These are phyloP conservation scores for Coryphaenoides rupestris DNA, from an alignment of 2,113 vertebrate genomes.

Conservation along the genomic window DNA sequence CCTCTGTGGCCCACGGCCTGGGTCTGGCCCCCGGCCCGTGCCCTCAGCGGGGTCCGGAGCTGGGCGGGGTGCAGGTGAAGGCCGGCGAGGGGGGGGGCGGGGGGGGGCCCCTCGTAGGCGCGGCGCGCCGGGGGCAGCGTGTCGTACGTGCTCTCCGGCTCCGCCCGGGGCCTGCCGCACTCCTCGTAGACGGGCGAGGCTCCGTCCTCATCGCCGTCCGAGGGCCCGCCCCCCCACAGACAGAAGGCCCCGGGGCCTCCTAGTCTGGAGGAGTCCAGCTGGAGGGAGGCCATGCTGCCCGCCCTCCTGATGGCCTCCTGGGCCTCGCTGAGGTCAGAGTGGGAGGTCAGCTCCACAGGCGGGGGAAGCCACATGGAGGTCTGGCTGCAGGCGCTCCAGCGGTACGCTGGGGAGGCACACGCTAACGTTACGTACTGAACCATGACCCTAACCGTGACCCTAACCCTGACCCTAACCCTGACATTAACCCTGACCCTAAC, in stretches of 20 bases:
- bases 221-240: slow-evolving; percentile 54
- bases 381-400: slow-evolving; percentile 88
- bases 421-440: too few relatives aligned
- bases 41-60: slow-evolving; percentile 61
- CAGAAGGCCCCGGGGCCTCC: slow-evolving; percentile 63
- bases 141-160: slow-evolving; percentile 76
- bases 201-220: slow-evolving; percentile 65
- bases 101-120: slow-evolving; percentile 68
- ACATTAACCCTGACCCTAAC: too few relatives aligned
- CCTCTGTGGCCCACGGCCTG: slow-evolving; percentile 49
- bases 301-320: slow-evolving; percentile 51
- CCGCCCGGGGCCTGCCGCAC: slow-evolving; percentile 60
- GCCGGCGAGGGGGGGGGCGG: slow-evolving; percentile 44
- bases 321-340: slow-evolving; percentile 39
- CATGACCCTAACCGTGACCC: too few relatives aligned
- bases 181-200: slow-evolving; percentile 83
- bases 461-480: too few relatives aligned
- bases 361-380: slow-evolving; percentile 85
- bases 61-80: slow-evolving; percentile 63
- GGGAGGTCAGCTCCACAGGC: slow-evolving; percentile 48
- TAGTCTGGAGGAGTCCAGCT: slow-evolving; percentile 64
- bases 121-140: slow-evolving; percentile 78
- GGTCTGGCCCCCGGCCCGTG: slow-evolving; percentile 63
- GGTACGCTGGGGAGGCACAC: too few relatives aligned
- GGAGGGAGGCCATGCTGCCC: slow-evolving; percentile 63